These are phyloP conservation scores for Ylistrum balloti DNA, from an alignment of 1,140 invertebrate species.

Conservation along the genomic window DNA sequence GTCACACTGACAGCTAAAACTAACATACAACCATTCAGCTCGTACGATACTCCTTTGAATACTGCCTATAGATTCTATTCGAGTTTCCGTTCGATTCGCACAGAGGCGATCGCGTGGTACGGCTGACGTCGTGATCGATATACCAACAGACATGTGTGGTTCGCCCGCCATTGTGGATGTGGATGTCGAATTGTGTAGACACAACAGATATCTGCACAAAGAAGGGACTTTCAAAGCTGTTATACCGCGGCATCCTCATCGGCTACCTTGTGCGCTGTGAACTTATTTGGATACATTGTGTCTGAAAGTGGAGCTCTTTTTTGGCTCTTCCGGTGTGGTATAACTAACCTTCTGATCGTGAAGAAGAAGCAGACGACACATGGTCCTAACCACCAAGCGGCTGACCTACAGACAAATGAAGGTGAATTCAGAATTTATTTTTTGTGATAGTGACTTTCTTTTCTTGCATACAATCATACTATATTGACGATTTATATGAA, in stretches of 20 bases:
- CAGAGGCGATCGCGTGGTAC: not conserved
- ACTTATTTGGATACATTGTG: not conserved
- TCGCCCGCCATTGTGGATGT: not conserved
- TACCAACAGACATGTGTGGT: slow-evolving; percentile 16
- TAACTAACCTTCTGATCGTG: not conserved
- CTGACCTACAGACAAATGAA: not conserved
- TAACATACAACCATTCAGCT: not conserved
- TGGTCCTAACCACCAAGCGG: not conserved
- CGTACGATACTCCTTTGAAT: not conserved
- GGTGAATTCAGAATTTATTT: not conserved
- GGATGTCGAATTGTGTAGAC: not conserved
- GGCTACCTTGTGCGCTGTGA: not conserved
- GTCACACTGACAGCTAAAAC: not conserved
- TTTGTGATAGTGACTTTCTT: too few relatives aligned
- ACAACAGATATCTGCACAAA: not conserved
- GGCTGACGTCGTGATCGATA: not conserved
- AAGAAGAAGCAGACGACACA: not conserved
- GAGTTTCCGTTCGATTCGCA: slow-evolving; percentile 15
- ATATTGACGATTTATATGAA: too few relatives aligned
- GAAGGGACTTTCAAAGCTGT: not conserved
- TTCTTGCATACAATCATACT: too few relatives aligned
- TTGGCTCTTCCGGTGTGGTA: not conserved
- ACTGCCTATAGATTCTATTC: not conserved
- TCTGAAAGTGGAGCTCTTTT: not conserved
- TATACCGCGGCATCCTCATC: not conserved